Evolutionary conservation across 2,797 vertebrate species (phyloP), one percentile per base, ranked within the genome.

Genomic region (Emydoidea blandingii): DNA sequence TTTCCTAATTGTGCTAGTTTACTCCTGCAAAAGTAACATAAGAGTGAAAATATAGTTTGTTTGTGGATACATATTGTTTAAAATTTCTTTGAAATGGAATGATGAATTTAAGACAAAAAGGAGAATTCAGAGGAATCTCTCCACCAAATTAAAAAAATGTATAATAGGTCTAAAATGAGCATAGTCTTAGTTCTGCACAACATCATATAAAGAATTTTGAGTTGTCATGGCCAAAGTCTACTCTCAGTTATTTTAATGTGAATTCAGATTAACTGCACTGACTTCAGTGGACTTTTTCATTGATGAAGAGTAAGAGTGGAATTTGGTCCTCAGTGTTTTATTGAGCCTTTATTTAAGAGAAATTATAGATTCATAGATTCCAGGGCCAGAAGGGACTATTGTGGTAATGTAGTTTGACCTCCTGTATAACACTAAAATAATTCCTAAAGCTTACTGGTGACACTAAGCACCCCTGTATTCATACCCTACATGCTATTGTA

Each of bases 191-290:
- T 5, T 76, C 23, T 91, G 88, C 49, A 47, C 50, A 92, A 91
- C 7, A 81, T 93, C 44, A 19, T 62, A 59, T 72, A 83, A 93
- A 95, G 19, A 2, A 0, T 0, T 68, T 87, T 88, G 59, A 47
- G 82, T 81, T 93, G 41, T 44, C 18, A 15, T 81, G 44, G 76
- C 34, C 59, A 88, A 59, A 79, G 95, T 91, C 87, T 93, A 52
- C 83, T 91, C 84, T 88, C 44, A 62, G 37, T 88, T 92, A 57
- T 88, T 91, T 89, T 92, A 47, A 0, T 0, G 86, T 37, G 94
- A 93, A 91, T 93, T 81, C 54, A 76, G 0, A 82, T 12, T 86
- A 79, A 92, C 41, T 83, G 76, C 19, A 86, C 0, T 90, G 92
- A 89, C 31, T 4, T 80, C 65, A 86, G 88, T 68, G 54, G 83